Base-by-base conservation (phyloP, 1,140 invertebrate genomes). In the Lordiphosa collinella region DNA sequence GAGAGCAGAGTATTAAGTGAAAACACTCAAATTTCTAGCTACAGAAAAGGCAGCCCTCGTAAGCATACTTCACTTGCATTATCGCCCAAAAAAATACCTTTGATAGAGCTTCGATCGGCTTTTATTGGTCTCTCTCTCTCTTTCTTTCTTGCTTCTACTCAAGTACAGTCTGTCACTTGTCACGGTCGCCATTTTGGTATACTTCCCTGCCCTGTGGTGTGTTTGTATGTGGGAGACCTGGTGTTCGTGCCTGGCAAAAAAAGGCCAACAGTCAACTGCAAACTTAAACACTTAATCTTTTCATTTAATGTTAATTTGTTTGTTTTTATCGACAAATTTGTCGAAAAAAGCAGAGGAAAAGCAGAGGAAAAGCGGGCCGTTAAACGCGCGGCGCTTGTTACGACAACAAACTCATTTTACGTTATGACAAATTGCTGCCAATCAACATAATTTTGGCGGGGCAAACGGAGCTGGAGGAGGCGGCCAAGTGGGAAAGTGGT, bases 221-320 rank as follows among this genome's bases (percentile, higher is more conserved):
- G 37, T 22, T 2, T 22, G 12, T 5, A 35, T 31, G 11, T n/a
- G 13, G 48, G 34, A 38, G 36, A 51, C 50, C 56, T 50, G 34
- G 41, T 37, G 49, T 53, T 54, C 71, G 41, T 55, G 69, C 51
- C 70, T 65, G 75, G 52, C 59, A 80, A 79, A 69, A 49, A 34
- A 16, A 7, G 32, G 41, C 44, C 49, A 64, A 64, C 41, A 51
- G 52, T 16, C 12, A 53, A 69, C 61, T 69, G 64, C 60, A 84
- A 82, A 82, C 71, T 82, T 71, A 82, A 84, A 84, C 76, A 82
- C 76, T 82, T 82, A 82, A 82, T 82, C 76, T 82, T 82, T 76
- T 82, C 76, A 76, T 82, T 82, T 82, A 82, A 82, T 82, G 76
- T 76, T 82, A 82, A 82, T 82, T 82, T 82, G 76, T 82, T 82